Conservation (phyloP, 2,888 invertebrate genomes). For the Ischnus inquisitorius region DNA sequence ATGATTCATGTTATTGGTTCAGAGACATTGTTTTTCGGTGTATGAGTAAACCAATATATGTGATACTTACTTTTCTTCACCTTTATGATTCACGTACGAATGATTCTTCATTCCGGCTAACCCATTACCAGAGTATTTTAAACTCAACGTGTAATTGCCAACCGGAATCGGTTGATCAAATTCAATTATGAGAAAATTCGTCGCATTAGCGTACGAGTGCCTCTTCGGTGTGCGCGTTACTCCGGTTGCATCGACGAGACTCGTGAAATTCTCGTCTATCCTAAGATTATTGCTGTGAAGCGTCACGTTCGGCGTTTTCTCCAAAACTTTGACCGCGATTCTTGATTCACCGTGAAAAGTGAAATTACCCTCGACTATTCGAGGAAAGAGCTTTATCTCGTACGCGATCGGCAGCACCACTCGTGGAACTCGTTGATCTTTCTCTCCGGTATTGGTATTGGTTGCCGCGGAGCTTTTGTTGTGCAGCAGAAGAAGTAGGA, state of each 20-base stretch:
- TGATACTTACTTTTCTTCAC: constrained; percentile 81
- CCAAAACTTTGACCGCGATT: constrained; percentile 63
- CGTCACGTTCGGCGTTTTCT: constrained; percentile 82
- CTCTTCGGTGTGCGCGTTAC: constrained; percentile 55
- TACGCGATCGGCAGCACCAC: constrained; percentile 86
- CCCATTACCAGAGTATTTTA: constrained; percentile 87
- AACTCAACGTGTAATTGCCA: constrained; percentile 87
- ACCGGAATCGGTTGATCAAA: constrained; percentile 56
- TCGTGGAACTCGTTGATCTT: constrained; percentile 86
- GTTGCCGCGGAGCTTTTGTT: constrained; percentile 33
- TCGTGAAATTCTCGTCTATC: constrained; percentile 79
- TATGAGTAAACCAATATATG: background rate
- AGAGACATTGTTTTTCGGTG: too few species aligned
- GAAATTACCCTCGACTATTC: constrained; percentile 84
- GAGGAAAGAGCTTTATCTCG: constrained; percentile 85
- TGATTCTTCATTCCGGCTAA: constrained; percentile 90
- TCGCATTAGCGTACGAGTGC: constrained; percentile 65
- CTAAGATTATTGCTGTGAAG: constrained; percentile 84
- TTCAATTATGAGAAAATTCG: constrained; percentile 60
- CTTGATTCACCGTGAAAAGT: constrained; percentile 70
- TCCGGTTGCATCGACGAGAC: constrained; percentile 51
- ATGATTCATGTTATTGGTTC: too few species aligned
- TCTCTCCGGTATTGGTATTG: constrained; percentile 34
- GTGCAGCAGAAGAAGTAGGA: constrained; percentile 47
- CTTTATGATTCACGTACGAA: constrained; percentile 86